Base-by-base conservation (phyloP, 2,113 vertebrate genomes). In the Heliornis fulica region DNA sequence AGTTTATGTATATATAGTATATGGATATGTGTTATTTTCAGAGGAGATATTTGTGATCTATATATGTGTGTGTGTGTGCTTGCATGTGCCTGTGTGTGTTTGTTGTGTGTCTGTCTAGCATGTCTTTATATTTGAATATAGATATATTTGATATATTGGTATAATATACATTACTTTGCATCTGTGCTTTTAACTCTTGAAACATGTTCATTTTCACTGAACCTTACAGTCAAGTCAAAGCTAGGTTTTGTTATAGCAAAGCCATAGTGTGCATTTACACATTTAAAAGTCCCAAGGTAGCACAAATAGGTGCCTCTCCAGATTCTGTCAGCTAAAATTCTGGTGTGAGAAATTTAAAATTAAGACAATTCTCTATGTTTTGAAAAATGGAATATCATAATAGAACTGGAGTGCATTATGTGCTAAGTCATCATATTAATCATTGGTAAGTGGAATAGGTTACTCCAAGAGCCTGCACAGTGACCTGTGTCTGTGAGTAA, bases 161-260 rank as follows among this genome's bases (percentile, higher is more conserved):
- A 66, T 71, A 50, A 60, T 50, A 64, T 13, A 64, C 57, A 60
- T 68, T 0, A 34, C 10, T 75, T 82, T 46, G 1, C 13, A 38
- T 53, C 25, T 53, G 31, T 31, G 23, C 51, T 92, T 32, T 59
- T 89, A 87, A 50, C 15, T 54, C 28, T 40, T 76, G 63, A 94
- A 96, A 74, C 1, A 91, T 83, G 53, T 38, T 61, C 91, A 74
- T 87, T 74, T 88, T 50, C 23, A 50, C 32, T 86, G 48, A 95
- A 72, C 2, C 92, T 40, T 38, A 74, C 7, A 59, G 72, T 64
- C 3, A 89, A 92, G 31, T 89, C 69, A 93, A 93, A 97, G 38
- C 12, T 38, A 45, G 3, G 1, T 80, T 93, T 87, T 78, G 15
- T 93, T 72, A 72, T 65, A 74, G 19, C 77, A 85, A 59, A 4